Evolutionary conservation across 2,888 invertebrate genomes (phyloP).

Genomic region (Parthenolecanium corni): DNA sequence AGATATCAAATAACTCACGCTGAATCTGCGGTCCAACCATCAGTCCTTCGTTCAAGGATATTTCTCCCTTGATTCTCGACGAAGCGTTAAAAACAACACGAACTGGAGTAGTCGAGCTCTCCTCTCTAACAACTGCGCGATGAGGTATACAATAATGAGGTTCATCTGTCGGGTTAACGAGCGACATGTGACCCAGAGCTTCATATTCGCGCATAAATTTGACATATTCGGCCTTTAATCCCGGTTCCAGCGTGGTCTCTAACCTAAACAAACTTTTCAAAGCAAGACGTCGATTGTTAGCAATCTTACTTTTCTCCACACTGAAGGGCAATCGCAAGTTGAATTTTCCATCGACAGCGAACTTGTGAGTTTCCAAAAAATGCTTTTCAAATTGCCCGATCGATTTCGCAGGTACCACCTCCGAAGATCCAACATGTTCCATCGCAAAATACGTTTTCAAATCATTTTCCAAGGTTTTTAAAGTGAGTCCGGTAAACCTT

Average conservation of each 20-base stretch:
- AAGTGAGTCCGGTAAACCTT: not conserved
- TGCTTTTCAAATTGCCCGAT: not conserved
- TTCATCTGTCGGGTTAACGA: not conserved
- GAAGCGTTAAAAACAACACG: not conserved
- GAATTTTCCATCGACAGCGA: not conserved
- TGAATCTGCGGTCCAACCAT: not conserved
- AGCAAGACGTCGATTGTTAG: not conserved
- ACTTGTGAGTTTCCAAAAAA: not conserved
- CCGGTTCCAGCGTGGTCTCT: not conserved
- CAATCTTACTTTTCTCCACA: not conserved
- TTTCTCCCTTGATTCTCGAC: not conserved
- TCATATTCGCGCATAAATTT: slow-evolving; percentile 26
- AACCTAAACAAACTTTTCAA: not conserved
- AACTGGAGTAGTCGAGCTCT: slow-evolving; percentile 1
- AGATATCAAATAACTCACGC: not conserved
- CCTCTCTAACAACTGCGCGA: not conserved
- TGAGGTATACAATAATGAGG: not conserved
- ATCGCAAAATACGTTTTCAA: not conserved
- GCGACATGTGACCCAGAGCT: slow-evolving; percentile 8
- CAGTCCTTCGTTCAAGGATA: not conserved
- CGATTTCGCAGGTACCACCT: not conserved
- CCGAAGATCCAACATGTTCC: not conserved
- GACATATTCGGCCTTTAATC: not conserved
- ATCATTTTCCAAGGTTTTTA: not conserved
- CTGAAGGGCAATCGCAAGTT: not conserved